Conservation (phyloP, 2,113 vertebrate genomes). For the Pyrgilauda ruficollis region DNA sequence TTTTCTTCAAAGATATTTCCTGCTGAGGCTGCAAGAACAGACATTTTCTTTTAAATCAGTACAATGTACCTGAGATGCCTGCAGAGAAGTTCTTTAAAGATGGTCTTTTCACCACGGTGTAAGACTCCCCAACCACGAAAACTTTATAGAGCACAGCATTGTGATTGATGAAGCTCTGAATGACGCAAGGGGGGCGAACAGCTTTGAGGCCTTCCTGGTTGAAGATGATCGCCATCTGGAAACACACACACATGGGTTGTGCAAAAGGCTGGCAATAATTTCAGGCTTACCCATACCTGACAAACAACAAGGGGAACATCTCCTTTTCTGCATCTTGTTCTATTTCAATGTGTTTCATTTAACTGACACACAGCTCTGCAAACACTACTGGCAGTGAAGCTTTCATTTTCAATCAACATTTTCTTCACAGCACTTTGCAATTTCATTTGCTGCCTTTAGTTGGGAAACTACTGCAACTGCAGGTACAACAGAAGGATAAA, state of each 20-base stretch:
- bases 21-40: not conserved
- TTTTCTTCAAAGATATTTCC: not conserved
- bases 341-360: not conserved
- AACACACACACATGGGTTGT: not conserved
- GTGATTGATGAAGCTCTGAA: slow-evolving; percentile 99
- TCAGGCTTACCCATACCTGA: not conserved
- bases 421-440: not conserved
- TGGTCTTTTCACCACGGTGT: slow-evolving; percentile 94
- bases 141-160: slow-evolving; percentile 97
- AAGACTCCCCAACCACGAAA: slow-evolving; percentile 95
- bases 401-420: not conserved
- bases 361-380: not conserved
- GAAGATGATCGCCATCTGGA: slow-evolving; percentile 98
- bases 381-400: not conserved
- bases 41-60: not conserved
- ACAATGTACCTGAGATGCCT: slow-evolving; percentile 84
- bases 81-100: slow-evolving; percentile 97
- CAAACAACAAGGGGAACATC: not conserved
- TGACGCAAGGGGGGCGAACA: slow-evolving; percentile 91
- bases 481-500: not conserved
- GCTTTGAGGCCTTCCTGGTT: slow-evolving; percentile 91
- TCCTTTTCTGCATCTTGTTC: not conserved
- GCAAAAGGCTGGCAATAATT: not conserved
- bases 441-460: not conserved
- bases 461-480: not conserved